These are phyloP conservation scores for Rana temporaria DNA, from an alignment of 2,113 vertebrate species.

Conservation along the genomic window DNA sequence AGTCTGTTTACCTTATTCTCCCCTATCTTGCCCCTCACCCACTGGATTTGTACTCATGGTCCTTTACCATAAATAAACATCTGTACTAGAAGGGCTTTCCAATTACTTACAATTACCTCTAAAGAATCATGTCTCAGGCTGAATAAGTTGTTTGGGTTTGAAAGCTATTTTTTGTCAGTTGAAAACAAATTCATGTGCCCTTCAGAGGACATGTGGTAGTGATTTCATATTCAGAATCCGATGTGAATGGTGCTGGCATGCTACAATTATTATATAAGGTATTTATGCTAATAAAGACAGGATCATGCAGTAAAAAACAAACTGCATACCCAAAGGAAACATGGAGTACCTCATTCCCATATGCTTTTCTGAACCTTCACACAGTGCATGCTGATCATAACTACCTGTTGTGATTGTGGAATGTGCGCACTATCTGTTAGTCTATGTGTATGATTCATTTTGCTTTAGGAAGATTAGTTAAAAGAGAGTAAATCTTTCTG, in stretches of 20 bases:
- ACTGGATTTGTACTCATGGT: slow-evolving; percentile 16
- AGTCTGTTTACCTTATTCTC: slow-evolving; percentile 13
- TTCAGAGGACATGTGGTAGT: not conserved
- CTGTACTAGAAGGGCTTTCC: slow-evolving; percentile 30
- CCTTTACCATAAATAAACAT: slow-evolving; percentile 37
- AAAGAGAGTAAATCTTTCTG: too few species aligned
- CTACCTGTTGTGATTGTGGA: too few species aligned
- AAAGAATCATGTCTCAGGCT: slow-evolving; percentile 32
- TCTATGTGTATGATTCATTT: not conserved
- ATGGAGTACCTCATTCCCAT: not conserved
- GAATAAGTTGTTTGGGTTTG: slow-evolving; percentile 30
- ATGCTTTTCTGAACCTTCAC: too few species aligned
- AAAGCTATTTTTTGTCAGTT: slow-evolving; percentile 23
- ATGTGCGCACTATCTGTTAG: too few species aligned
- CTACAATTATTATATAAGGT: not conserved
- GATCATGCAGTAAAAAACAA: not conserved
- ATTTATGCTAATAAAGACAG: not conserved
- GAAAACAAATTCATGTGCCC: slow-evolving; percentile 5
- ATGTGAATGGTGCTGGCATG: not conserved
- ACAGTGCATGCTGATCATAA: too few species aligned
- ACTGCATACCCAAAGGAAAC: not conserved
- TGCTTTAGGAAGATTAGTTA: too few species aligned
- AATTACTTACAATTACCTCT: slow-evolving; percentile 49
- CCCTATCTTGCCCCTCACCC: slow-evolving; percentile 40
- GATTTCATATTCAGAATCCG: not conserved